phyloP scores from a whole-genome alignment of 2,797 vertebrate genomes.

The Nyctalus aviator region DNA sequence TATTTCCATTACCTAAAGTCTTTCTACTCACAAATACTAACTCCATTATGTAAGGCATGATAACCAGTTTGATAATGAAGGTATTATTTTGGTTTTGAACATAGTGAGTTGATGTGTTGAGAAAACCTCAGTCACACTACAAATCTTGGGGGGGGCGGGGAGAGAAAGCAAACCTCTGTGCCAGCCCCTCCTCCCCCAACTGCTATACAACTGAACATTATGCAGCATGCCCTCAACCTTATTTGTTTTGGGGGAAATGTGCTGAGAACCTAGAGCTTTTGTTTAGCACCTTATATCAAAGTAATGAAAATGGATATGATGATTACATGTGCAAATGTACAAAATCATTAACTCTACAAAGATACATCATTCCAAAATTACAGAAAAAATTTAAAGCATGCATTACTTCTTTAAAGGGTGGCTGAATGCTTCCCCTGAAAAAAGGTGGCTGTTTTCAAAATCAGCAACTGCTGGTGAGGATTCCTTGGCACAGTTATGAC shows the following conservation, averaged over 20 bases:
- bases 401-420: constrained; percentile 90
- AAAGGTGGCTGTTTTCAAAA: constrained; percentile 92
- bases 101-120: constrained; percentile 84
- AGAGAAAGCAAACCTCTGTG: constrained; percentile 79
- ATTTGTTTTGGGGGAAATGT: constrained; percentile 85
- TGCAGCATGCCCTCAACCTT: constrained; percentile 74
- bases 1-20: constrained; percentile 90
- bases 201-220: constrained; percentile 81
- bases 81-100: constrained; percentile 88
- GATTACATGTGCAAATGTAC: constrained; percentile 98
- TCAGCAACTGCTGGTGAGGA: constrained; percentile 94
- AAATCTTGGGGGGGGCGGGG: constrained; percentile 75
- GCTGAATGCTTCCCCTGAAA: constrained; percentile 90
- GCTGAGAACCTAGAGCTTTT: constrained; percentile 89
- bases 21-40: constrained; percentile 88
- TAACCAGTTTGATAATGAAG: constrained; percentile 86
- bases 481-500: constrained; percentile 90
- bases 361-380: constrained; percentile 94
- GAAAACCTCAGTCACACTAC: constrained; percentile 86
- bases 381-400: constrained; percentile 93
- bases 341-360: constrained; percentile 95
- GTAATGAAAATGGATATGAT: constrained; percentile 92
- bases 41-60: constrained; percentile 90
- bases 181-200: constrained; percentile 81
- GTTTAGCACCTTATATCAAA: constrained; percentile 94